Conservation (phyloP, 1,140 invertebrate genomes). For the Nymphalis io region DNA sequence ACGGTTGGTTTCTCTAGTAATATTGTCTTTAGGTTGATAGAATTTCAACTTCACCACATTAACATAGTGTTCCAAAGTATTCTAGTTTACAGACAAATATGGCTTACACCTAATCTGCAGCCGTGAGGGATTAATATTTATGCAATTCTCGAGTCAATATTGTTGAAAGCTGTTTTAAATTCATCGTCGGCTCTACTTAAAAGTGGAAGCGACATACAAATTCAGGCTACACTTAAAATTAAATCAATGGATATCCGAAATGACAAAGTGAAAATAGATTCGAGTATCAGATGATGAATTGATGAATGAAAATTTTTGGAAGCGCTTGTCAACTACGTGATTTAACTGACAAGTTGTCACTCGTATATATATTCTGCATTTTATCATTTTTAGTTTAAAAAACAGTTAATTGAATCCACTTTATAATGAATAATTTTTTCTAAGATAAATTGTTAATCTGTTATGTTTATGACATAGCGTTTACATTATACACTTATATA, state of each 20-base stretch:
- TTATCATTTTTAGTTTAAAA: background rate
- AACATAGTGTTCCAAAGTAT: constrained; percentile 13
- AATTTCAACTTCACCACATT: background rate
- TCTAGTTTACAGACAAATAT: constrained; percentile 27
- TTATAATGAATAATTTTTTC: too few species aligned
- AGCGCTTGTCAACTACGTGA: constrained; percentile 27
- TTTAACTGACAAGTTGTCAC: constrained; percentile 27
- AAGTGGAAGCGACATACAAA: constrained; percentile 58
- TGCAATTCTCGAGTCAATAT: constrained; percentile 62
- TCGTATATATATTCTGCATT: background rate
- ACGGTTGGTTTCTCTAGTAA: background rate
- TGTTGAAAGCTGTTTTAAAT: constrained; percentile 70
- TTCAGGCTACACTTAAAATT: constrained; percentile 59
- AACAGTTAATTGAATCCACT: too few species aligned
- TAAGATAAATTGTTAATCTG: too few species aligned
- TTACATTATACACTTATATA: too few species aligned
- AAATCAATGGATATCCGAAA: constrained; percentile 44
- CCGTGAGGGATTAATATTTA: constrained; percentile 73
- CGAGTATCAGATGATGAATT: constrained; percentile 33
- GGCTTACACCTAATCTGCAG: constrained; percentile 54
- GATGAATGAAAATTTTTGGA: constrained; percentile 25
- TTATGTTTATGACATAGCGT: too few species aligned
- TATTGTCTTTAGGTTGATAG: background rate
- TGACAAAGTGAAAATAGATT: constrained; percentile 46
- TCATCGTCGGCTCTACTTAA: constrained; percentile 63